Base-by-base conservation (phyloP, 1,140 invertebrate genomes). In the Pseudomyrmex gracilis region DNA sequence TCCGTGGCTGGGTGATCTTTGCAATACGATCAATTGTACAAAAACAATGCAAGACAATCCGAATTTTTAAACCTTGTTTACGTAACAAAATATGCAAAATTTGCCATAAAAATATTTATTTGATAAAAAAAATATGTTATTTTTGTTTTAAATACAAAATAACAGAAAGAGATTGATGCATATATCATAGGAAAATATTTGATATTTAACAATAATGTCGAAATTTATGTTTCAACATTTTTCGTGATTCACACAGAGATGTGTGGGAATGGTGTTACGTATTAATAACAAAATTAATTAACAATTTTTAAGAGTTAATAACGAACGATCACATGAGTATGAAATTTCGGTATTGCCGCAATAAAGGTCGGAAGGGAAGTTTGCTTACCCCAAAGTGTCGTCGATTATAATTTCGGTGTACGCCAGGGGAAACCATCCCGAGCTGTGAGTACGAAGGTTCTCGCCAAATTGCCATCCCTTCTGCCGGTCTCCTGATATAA, bases 401-500 rank as follows among this genome's bases (percentile, higher is more conserved):
- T 96, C 94, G 87, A 96, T 91, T 84, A 96, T 90, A 88, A 96
- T 89, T 94, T 98, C 98, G 47, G 98, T 98, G 90, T 99, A 99
- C 10, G 98, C 98, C 51, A 98, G 94, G 0, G 98, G 98, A 93
- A 99, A 99, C 98, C 98, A 99, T 15, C 98, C 98, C 82, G 97
- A 97, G 89, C 97, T 96, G 91, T 98, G 97, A 24, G 97, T 98
- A 15, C 98, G 95, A 82, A 98, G 93, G 93, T 99, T 99, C 92
- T 99, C 98, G 24, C 98, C 98, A 91, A 98, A 99, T 92, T 99
- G 98, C 98, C 98, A 99, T 60, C 98, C 98, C 92, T 98, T 98
- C 90, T 97, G 98, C 83, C 98, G 95, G 88, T 98, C 98, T 51
- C 95, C 95, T 96, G 85, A 66, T 85, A 84, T 83, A 80, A 80